Evolutionary conservation across 2,113 vertebrate genomes (phyloP).

Genomic region (Uropsilus gracilis): DNA sequence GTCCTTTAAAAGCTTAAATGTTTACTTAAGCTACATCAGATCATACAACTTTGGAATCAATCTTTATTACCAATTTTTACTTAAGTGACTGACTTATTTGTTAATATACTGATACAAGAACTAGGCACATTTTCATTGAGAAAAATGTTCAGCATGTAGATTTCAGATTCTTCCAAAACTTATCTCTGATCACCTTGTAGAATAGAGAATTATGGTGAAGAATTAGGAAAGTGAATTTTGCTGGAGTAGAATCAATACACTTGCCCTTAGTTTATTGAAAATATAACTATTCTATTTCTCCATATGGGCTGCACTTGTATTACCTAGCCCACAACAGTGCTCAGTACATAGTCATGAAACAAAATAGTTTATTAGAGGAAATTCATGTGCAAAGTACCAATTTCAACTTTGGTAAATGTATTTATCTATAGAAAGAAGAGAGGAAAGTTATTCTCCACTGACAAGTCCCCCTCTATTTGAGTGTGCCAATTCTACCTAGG

Average conservation of each 20-base stretch:
- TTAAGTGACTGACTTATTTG: not conserved
- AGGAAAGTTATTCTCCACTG: not conserved
- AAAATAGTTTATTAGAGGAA: not conserved
- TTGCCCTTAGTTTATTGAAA: not conserved
- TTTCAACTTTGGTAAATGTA: not conserved
- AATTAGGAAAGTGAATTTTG: not conserved
- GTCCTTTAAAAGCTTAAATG: not conserved
- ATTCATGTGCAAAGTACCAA: not conserved
- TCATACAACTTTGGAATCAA: not conserved
- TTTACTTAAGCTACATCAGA: not conserved
- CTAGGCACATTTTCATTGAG: not conserved
- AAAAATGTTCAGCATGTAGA: not conserved
- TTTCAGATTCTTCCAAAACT: constrained; percentile 22
- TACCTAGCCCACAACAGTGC: not conserved
- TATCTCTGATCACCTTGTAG: not conserved
- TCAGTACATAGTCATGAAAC: not conserved
- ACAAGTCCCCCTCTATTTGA: not conserved
- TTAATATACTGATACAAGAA: not conserved
- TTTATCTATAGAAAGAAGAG: not conserved
- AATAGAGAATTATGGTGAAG: not conserved
- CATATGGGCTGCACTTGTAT: not conserved
- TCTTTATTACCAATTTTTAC: not conserved
- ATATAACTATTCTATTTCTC: not conserved
- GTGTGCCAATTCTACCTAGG: not conserved
- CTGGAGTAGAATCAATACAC: not conserved